Base-by-base conservation (phyloP, 2,888 invertebrate genomes). In the Acleris sparsana region DNA sequence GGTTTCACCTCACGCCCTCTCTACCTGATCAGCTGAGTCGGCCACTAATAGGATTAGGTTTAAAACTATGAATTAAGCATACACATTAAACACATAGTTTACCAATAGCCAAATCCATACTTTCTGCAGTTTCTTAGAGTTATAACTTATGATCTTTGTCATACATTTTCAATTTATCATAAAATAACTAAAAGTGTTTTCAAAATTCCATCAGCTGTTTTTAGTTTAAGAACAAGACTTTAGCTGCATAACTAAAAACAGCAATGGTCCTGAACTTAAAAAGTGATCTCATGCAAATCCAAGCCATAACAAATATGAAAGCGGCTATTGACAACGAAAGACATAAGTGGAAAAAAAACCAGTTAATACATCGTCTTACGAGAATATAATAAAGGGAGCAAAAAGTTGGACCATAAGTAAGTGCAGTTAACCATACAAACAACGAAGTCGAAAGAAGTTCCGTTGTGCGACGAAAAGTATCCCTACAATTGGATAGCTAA, bases 1-100 rank as follows among this genome's bases (percentile, higher is more conserved):
- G 46, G 57, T 46, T 57, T 46, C 56, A 1, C 4, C 22, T 57
- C 57, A 57, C 57, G 57, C 29, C n/a, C 6, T n/a, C n/a, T n/a
- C n/a, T 18, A 18, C 16, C 20, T 33, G 18, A 18, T 49, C 18
- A 13, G 13, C 25, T 46, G 57, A 44, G 11, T 29, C 25, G 20
- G 11, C 16, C 43, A 55, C 16, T 57, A 46, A 57, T 46, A 57
- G 57, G 57, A 57, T 57, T 46, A 57, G 4, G 53, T 17, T 29
- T 53, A 17, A 29, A 18, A 17, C 22, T 22, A 56, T 11, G 3
- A 44, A 22, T 43, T 25, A 46, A 57, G 25, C 16, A 44, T 46
- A 25, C 2, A 46, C 16, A 39, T 39, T 33, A 33, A 29, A 33
- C 9, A 39, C 33, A 18, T 18, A 44, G 56, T 44, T 25, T 56